phyloP scores from a whole-genome alignment of 1,140 invertebrate genomes.

The Cydia pomonella region DNA sequence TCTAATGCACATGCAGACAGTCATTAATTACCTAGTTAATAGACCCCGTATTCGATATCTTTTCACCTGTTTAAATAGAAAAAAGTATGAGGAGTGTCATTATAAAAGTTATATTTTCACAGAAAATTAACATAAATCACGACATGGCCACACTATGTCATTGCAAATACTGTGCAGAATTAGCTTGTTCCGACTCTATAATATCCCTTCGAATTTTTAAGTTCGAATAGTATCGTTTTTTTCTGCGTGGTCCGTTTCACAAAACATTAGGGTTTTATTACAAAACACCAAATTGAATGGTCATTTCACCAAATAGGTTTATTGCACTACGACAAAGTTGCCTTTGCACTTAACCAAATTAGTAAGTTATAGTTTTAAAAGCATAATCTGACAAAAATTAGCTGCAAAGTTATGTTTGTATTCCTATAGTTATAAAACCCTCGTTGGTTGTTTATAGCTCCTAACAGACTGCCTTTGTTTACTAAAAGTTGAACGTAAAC shows the following conservation, averaged over 20 bases:
- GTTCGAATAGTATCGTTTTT: neutral
- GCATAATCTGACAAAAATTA: neutral
- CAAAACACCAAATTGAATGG: slow-evolving; percentile 29
- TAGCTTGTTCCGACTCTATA: neutral
- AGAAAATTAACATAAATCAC: too few species aligned
- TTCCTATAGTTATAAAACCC: slow-evolving; percentile 13
- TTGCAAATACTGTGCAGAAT: too few species aligned
- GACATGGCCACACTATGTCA: too few species aligned
- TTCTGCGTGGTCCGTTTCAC: neutral
- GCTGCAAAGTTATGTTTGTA: neutral
- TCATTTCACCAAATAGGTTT: slow-evolving; percentile 32
- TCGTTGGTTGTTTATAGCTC: slow-evolving; percentile 29
- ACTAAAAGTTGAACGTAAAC: slow-evolving; percentile 26
- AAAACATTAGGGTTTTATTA: slow-evolving; percentile 7
- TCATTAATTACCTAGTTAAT: too few species aligned
- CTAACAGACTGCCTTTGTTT: slow-evolving; percentile 25
- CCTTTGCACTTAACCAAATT: neutral
- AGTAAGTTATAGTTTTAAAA: neutral
- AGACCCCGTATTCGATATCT: too few species aligned
- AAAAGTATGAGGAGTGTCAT: too few species aligned
- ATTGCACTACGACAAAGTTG: slow-evolving; percentile 1
- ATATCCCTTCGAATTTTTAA: neutral
- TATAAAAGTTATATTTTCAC: too few species aligned
- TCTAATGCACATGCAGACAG: too few species aligned
- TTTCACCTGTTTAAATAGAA: too few species aligned